These are phyloP conservation scores for Wiebesia pumilae DNA, from an alignment of 1,140 invertebrate species.

Conservation along the genomic window DNA sequence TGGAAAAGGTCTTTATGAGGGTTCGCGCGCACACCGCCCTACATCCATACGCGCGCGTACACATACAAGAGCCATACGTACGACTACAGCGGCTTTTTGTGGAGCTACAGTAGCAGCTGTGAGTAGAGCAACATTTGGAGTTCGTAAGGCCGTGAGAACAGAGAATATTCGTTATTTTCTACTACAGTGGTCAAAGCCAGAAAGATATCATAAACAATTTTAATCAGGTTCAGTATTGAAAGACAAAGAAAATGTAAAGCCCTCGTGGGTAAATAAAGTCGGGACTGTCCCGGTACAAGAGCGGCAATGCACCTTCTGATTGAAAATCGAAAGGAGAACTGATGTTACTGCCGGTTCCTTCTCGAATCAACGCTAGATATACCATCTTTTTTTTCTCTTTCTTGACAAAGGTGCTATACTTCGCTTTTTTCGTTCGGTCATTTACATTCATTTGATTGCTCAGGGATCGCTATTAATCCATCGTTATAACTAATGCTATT, in stretches of 20 bases:
- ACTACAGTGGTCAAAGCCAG: neutral
- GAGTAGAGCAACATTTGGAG: neutral
- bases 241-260: neutral
- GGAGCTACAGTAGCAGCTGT: slow-evolving; percentile 6
- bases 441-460: neutral
- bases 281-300: neutral
- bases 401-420: neutral
- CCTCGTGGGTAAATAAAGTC: neutral
- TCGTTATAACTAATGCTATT: no score
- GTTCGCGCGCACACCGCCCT: no score
- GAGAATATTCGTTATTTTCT: neutral
- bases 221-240: neutral
- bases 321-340: neutral
- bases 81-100: neutral
- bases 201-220: slow-evolving; percentile 19
- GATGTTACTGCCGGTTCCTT: neutral
- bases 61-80: neutral
- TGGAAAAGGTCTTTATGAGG: neutral
- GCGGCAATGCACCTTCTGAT: neutral
- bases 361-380: neutral
- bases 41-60: neutral
- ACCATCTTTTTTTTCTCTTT: neutral
- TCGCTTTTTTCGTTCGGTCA: neutral
- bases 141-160: neutral
- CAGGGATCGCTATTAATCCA: neutral